These are phyloP conservation scores for Limnephilus marmoratus DNA, from an alignment of 2,888 invertebrate genomes.

Conservation along the genomic window DNA sequence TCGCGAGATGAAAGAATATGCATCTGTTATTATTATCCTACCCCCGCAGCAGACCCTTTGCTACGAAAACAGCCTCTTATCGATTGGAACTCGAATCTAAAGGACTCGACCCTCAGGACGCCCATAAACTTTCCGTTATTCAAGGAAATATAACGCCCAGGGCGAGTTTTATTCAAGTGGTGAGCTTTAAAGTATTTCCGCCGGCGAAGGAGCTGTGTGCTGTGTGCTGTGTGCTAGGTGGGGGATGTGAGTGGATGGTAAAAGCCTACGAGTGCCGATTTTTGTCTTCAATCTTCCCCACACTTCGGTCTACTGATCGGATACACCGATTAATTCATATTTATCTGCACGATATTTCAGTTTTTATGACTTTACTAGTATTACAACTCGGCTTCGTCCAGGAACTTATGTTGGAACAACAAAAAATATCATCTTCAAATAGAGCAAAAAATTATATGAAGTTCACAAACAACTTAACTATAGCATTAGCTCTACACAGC, in stretches of 20 bases:
- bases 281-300: conserved; percentile 9
- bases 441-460: too few species aligned
- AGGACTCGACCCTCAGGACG: not conserved
- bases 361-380: not conserved
- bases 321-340: not conserved
- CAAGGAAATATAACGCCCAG: conserved; percentile 33
- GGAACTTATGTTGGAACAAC: not conserved
- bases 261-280: conserved; percentile 39
- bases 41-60: not conserved
- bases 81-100: conserved; percentile 23
- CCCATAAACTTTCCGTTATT: conserved; percentile 30
- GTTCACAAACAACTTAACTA: too few species aligned
- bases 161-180: conserved; percentile 43
- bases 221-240: too few species aligned
- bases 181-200: conserved; percentile 31
- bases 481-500: too few species aligned
- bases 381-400: not conserved
- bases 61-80: conserved; percentile 41
- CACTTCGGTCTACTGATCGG: conserved; percentile 3
- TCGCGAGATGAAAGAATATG: not conserved
- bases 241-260: conserved; percentile 27
- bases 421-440: too few species aligned
- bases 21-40: not conserved
- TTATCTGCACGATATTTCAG: not conserved
- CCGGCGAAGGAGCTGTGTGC: not conserved